Conservation (phyloP, 1,140 invertebrate genomes). For the Cherax destructor region DNA sequence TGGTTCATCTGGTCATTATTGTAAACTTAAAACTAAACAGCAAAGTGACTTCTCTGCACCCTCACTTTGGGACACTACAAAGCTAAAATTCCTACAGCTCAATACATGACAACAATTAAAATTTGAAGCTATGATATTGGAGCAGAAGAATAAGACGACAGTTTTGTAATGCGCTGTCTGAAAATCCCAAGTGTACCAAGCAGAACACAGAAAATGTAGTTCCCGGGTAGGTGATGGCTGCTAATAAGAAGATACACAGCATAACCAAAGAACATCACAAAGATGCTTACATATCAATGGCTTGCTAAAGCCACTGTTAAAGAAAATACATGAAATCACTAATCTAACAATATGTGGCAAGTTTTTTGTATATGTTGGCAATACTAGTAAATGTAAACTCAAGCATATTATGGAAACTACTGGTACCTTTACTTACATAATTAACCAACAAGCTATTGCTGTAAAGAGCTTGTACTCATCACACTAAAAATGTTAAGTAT, state of each 20-base stretch:
- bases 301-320: conserved; percentile 28
- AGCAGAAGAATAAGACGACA: not conserved
- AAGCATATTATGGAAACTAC: not conserved
- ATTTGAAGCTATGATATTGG: not conserved
- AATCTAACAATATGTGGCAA: conserved; percentile 9
- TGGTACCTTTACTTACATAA: not conserved
- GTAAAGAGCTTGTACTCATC: not conserved
- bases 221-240: not conserved
- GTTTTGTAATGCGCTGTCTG: not conserved
- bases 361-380: conserved; percentile 4
- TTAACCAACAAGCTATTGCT: not conserved
- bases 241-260: not conserved
- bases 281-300: conserved; percentile 37
- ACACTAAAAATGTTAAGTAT: not conserved
- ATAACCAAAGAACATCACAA: conserved; percentile 22
- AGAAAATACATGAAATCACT: conserved; percentile 42
- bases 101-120: not conserved
- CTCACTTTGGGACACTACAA: conserved; percentile 8
- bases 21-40: conserved; percentile 34
- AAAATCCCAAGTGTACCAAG: not conserved
- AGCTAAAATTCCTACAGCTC: not conserved
- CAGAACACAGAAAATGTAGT: not conserved
- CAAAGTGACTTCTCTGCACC: conserved; percentile 29
- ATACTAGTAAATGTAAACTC: conserved; percentile 7
- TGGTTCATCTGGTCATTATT: conserved; percentile 23